Conservation (phyloP, 2,888 invertebrate species). For the Enchytraeus crypticus region DNA sequence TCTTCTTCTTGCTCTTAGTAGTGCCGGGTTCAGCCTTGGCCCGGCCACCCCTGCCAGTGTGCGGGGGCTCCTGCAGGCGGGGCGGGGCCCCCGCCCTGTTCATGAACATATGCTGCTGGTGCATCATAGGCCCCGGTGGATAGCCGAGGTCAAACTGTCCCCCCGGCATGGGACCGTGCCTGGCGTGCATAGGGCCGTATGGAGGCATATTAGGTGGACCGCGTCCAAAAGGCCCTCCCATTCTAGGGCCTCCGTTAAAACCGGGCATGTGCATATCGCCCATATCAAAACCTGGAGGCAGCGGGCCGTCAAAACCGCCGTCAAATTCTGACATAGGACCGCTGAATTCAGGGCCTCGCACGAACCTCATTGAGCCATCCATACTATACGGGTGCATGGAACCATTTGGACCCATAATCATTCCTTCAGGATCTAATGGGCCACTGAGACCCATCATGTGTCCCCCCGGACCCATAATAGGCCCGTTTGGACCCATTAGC, state of each 20-base stretch:
- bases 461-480: constrained; percentile 17
- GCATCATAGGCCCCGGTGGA: neutral
- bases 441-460: constrained; percentile 16
- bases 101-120: neutral
- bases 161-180: constrained; percentile 1
- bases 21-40: constrained; percentile 4
- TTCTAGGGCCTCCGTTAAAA: neutral
- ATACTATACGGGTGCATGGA: constrained; percentile 15
- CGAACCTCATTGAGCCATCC: constrained; percentile 12
- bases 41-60: neutral
- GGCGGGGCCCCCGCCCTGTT: neutral
- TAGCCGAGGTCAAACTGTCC: neutral
- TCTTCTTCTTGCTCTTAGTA: constrained; percentile 14
- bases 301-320: neutral
- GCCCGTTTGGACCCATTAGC: constrained; percentile 10
- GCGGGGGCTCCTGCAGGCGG: neutral
- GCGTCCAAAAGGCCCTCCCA: constrained; percentile 13
- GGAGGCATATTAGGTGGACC: constrained; percentile 9
- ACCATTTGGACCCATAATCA: constrained; percentile 24
- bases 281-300: neutral
- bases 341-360: constrained; percentile 1
- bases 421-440: constrained; percentile 9
- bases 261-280: neutral
- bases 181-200: constrained; percentile 4
- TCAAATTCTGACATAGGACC: constrained; percentile 9